Percentiles rank a stretch among this genome's conserved stretches.
Evolutionary conservation across 2,797 vertebrate genomes (phyloP).

Genomic region (Rhinogobio ventralis): DNA sequence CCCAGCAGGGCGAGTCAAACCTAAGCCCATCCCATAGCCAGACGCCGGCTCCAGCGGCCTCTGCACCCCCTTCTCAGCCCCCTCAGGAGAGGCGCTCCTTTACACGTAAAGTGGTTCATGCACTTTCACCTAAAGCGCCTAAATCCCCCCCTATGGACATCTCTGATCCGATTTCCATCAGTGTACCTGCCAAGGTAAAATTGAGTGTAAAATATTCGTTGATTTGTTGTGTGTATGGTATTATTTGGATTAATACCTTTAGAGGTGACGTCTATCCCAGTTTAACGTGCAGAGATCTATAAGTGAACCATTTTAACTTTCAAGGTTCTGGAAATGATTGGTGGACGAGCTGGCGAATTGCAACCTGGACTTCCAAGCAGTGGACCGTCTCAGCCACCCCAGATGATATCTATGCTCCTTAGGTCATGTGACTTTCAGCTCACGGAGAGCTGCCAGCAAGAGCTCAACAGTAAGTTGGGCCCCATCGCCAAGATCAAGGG

Average conservation of each 20-base stretch:
- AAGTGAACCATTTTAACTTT: not conserved
- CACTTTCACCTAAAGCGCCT: conserved; percentile 64
- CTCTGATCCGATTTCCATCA: conserved; percentile 78
- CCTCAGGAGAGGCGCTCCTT: conserved; percentile 69
- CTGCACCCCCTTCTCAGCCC: conserved; percentile 45
- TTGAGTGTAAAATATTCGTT: not conserved
- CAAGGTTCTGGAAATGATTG: conserved; percentile 79
- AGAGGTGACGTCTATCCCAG: not conserved
- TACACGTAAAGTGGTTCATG: conserved; percentile 70
- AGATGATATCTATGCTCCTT: conserved; percentile 80
- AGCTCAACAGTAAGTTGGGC: conserved; percentile 75
- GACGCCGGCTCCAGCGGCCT: conserved; percentile 47
- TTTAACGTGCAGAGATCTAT: not conserved
- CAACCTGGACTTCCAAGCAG: conserved; percentile 53
- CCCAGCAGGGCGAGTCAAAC: conserved; percentile 53
- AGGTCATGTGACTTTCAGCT: conserved; percentile 78
- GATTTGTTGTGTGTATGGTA: not conserved
- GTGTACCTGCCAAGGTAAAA: conserved; percentile 75
- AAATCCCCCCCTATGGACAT: conserved; percentile 75
- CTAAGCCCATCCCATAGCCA: conserved; percentile 66
- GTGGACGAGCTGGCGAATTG: conserved; percentile 72
- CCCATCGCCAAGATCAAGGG: conserved; percentile 61
- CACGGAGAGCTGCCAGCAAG: conserved; percentile 76
- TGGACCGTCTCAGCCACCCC: conserved; percentile 69
- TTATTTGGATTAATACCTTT: not conserved